Conservation (phyloP, 2,888 invertebrate species). For the Cerceris rybyensis region DNA sequence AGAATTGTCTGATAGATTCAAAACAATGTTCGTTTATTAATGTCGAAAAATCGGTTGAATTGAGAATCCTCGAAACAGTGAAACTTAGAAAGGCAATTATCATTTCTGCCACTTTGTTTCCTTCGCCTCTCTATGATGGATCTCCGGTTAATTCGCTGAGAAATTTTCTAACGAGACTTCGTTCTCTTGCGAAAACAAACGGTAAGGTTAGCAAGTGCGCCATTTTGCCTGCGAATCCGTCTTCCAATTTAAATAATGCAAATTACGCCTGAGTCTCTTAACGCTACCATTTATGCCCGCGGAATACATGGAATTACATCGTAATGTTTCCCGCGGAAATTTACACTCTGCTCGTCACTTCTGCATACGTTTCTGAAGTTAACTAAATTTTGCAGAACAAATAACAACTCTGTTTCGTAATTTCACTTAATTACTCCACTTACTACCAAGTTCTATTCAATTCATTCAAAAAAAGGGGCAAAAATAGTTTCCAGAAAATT, state of each 20-base stretch:
- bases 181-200: conserved; percentile 14
- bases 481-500: too few species aligned
- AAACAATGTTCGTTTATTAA: too few species aligned
- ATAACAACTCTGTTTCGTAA: too few species aligned
- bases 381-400: too few species aligned
- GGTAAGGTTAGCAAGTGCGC: conserved; percentile 14
- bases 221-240: conserved; percentile 20
- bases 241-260: conserved; percentile 47
- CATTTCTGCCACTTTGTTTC: too few species aligned
- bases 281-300: not conserved
- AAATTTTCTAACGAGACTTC: conserved; percentile 20
- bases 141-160: conserved; percentile 7
- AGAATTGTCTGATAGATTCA: too few species aligned
- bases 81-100: too few species aligned
- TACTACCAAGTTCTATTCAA: too few species aligned
- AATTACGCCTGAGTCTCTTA: conserved; percentile 21
- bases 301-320: not conserved
- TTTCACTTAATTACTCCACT: too few species aligned
- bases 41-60: too few species aligned
- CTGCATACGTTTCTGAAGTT: not conserved
- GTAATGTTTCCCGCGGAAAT: conserved; percentile 10
- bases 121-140: not conserved
- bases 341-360: not conserved
- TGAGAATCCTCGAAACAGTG: too few species aligned
- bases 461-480: too few species aligned